Percentiles rank a stretch among this genome's conserved stretches.
These are phyloP conservation scores for Trematocara nigrifrons DNA, from an alignment of 2,113 vertebrate species.

Conservation along the genomic window DNA sequence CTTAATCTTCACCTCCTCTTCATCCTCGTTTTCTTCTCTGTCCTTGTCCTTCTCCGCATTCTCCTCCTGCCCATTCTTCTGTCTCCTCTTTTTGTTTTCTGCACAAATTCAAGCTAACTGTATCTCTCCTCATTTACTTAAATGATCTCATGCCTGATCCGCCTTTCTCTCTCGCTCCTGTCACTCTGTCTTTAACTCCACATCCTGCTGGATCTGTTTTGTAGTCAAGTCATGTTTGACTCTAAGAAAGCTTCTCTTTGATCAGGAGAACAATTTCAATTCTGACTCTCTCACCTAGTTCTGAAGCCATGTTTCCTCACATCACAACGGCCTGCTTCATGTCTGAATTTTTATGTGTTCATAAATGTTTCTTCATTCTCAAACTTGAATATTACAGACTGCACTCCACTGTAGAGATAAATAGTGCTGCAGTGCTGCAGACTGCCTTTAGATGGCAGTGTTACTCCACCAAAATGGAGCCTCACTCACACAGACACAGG, in stretches of 20 bases:
- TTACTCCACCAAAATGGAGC: constrained; percentile 18
- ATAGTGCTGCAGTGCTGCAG: neutral
- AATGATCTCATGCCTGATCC: neutral
- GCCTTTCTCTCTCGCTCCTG: neutral
- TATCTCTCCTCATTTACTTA: neutral
- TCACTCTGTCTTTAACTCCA: neutral
- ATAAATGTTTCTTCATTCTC: neutral
- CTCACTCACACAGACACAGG: neutral
- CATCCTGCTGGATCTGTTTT: neutral
- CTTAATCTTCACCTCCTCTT: neutral
- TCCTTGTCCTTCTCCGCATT: neutral
- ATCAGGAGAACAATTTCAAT: neutral
- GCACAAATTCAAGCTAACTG: neutral
- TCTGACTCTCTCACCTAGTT: neutral
- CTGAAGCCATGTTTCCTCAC: neutral
- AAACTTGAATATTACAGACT: neutral
- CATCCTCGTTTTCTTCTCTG: neutral
- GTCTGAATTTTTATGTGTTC: neutral
- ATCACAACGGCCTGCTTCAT: neutral
- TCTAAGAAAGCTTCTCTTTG: neutral
- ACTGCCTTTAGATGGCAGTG: constrained; percentile 51
- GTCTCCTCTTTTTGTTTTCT: neutral
- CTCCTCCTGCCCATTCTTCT: neutral
- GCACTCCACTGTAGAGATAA: neutral
- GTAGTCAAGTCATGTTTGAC: neutral